Evolutionary conservation across 1,140 invertebrate genomes (phyloP).

Genomic region (Aphelenchoides besseyi): DNA sequence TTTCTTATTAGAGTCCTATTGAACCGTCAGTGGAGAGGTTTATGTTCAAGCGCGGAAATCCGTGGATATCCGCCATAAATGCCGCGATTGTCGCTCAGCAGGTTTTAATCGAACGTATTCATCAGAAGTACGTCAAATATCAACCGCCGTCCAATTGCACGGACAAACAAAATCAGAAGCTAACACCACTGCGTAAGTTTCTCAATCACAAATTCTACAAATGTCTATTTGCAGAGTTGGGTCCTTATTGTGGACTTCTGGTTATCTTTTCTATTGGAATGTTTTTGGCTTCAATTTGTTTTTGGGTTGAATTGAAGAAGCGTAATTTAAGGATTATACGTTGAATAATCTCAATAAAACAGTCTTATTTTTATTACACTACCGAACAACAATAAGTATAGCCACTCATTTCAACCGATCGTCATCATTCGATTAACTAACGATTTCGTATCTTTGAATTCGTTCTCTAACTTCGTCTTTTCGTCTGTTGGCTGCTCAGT

Average conservation of each 20-base stretch:
- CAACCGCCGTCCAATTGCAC: neutral
- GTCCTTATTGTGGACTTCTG: neutral
- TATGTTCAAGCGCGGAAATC: neutral
- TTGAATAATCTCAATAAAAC: no score
- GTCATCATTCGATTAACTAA: neutral
- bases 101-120: neutral
- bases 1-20: neutral
- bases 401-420: neutral
- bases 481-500: no score
- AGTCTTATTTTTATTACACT: no score
- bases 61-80: neutral
- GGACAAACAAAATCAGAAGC: neutral
- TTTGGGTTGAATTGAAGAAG: no score
- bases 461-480: neutral
- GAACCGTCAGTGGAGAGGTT: constrained; percentile 12
- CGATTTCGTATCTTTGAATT: neutral
- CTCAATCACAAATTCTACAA: neutral
- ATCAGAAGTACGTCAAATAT: neutral
- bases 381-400: no score
- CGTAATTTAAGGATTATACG: no score
- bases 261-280: neutral
- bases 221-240: neutral
- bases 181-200: neutral
- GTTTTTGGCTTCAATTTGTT: no score
- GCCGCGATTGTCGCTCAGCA: neutral